Base-by-base conservation (phyloP, 2,888 invertebrate genomes). In the Petrolisthes manimaculis region DNA sequence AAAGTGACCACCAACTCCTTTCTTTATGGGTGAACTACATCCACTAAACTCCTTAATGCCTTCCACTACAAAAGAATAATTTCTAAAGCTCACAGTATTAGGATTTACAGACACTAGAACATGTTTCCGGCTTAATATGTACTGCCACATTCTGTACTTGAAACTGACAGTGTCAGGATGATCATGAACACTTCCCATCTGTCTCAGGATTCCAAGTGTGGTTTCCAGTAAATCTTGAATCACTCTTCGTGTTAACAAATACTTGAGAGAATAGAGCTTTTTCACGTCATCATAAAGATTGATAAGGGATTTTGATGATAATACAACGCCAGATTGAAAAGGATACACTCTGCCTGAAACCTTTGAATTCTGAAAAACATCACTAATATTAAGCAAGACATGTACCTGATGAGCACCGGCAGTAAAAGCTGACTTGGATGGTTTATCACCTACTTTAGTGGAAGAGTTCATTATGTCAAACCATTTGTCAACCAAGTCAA, bases 81-180 rank as follows among this genome's bases (percentile, higher is more conserved):
- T 67, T 67, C 67, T 67, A 67, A 67, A 67, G 67, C 9, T 14
- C 67, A 67, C 67, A 12, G 67, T 67, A 67, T 67, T 67, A 14
- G 67, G 67, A 12, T 71, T 71, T 4, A 71, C 12, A 12, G 71
- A 4, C 5, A 71, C 71, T 4, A 71, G 12, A 12, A 71, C 12
- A 12, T 71, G 71, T 12, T 71, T 71, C 5, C 4, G 5, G 12
- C 71, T n/a, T n/a, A n/a, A n/a, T n/a, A n/a, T n/a, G n/a, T 77
- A 37, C 8, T 37, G 77, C 12, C 37, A 1, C 37, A 77, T 77
- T 8, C 77, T 77, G 77, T 77, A 77, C 51, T 77, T 77, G 77
- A 77, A 24, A 37, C 77, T 77, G 21, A 77, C 9, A 37, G 77
- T 3, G 37, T 77, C 77, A 8, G 77, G 77, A 77, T 77, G 77